These are phyloP conservation scores for Osedax frankpressi DNA, from an alignment of 2,888 invertebrate genomes.

Conservation along the genomic window DNA sequence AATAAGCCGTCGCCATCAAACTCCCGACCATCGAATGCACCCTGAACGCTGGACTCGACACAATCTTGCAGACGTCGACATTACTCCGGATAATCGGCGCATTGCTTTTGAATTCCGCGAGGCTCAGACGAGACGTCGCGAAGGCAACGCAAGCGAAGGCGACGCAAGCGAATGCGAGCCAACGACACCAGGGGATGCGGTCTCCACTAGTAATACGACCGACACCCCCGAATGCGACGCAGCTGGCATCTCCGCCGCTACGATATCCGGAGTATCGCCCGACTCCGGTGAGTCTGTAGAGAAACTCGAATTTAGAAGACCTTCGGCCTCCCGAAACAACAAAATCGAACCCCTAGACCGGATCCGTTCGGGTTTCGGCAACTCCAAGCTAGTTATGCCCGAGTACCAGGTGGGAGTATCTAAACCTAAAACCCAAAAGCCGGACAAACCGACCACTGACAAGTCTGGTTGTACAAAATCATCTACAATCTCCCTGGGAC, in stretches of 20 bases:
- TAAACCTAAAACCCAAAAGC: not conserved
- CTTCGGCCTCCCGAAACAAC: not conserved
- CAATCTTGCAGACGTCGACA: slow-evolving; percentile 64
- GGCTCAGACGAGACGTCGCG: slow-evolving; percentile 45
- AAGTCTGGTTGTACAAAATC: not conserved
- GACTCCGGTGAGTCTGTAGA: too few species aligned
- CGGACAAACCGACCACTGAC: not conserved
- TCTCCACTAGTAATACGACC: too few species aligned
- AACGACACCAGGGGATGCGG: too few species aligned
- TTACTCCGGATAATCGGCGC: slow-evolving; percentile 64
- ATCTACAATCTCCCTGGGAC: not conserved
- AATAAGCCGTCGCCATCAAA: slow-evolving; percentile 19
- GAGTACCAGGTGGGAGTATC: not conserved
- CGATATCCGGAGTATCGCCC: too few species aligned
- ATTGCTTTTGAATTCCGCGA: slow-evolving; percentile 68
- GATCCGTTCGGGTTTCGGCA: slow-evolving; percentile 1
- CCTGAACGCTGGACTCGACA: slow-evolving; percentile 73
- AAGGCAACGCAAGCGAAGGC: slow-evolving; percentile 27
- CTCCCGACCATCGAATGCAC: slow-evolving; percentile 54
- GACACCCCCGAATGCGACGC: too few species aligned
- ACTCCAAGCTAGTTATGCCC: slow-evolving; percentile 2
- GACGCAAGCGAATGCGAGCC: not conserved
- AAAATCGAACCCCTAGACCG: too few species aligned
- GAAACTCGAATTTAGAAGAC: too few species aligned
- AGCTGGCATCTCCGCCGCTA: too few species aligned